Evolutionary conservation across 2,888 invertebrate species (phyloP).

Genomic region (Papilio gigon): DNA sequence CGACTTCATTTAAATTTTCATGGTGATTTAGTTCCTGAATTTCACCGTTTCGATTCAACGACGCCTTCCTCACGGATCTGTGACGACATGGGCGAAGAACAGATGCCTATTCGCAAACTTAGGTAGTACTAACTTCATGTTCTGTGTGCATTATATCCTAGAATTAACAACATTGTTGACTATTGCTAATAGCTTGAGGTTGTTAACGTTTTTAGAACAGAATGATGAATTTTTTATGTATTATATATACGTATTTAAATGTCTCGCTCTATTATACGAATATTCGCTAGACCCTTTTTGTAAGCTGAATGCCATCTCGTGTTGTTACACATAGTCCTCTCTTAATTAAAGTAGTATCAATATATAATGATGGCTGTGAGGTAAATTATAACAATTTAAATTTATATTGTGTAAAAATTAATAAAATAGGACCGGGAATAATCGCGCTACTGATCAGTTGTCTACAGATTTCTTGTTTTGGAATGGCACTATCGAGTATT

Average conservation of each 20-base stretch:
- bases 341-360: constrained; percentile 81
- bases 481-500: constrained; percentile 48
- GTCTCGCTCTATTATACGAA: constrained; percentile 70
- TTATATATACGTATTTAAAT: constrained; percentile 64
- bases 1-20: constrained; percentile 40
- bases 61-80: constrained; percentile 45
- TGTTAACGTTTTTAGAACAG: constrained; percentile 82
- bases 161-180: constrained; percentile 82
- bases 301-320: constrained; percentile 79
- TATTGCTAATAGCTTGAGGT: constrained; percentile 83
- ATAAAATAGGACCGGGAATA: constrained; percentile 66
- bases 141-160: constrained; percentile 79
- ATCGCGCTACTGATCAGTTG: constrained; percentile 60
- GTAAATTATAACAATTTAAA: constrained; percentile 81
- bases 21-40: constrained; percentile 51
- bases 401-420: constrained; percentile 79
- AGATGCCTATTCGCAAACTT: constrained; percentile 64
- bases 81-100: constrained; percentile 49
- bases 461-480: constrained; percentile 47
- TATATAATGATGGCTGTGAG: constrained; percentile 83
- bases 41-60: constrained; percentile 44
- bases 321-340: constrained; percentile 78
- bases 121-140: constrained; percentile 64
- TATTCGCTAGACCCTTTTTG: constrained; percentile 80
- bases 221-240: constrained; percentile 80